Evolutionary conservation across 2,888 invertebrate species (phyloP), one percentile per base, ranked within the genome.

Genomic region (Mayetiola destructor): DNA sequence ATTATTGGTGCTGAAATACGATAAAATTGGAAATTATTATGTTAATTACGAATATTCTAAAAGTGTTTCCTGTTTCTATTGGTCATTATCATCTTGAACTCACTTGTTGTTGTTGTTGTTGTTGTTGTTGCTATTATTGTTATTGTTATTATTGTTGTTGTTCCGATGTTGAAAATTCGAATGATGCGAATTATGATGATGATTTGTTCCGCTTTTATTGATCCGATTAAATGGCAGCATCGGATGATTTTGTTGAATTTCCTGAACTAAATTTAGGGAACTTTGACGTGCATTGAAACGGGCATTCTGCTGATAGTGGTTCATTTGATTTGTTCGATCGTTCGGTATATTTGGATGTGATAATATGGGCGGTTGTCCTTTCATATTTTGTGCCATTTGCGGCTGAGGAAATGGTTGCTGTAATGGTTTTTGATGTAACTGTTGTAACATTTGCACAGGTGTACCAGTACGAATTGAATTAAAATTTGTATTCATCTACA

Each of bases 221-320:
- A 23, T 12, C 21, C 6, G n/a, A 14, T 3, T 42, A 37, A 14
- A n/a, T 37, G 37, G 3, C 36, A 73, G 63, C 60, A 73, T 64
- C 39, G 72, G 72, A 61, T 73, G 72, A 61, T 73, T 73, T 61
- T 72, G 72, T 59, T 73, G 72, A 32, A 73, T 73, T 62, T 73
- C 73, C 59, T 72, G 72, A 40, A 73, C 68, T 23, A 73, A 64
- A 2, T 72, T n/a, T n/a, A n/a, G n/a, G n/a, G n/a, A n/a, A n/a
- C n/a, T n/a, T n/a, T n/a, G n/a, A n/a, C n/a, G 68, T 65, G 71
- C 70, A 58, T 72, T 73, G 27, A 69, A 72, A 36, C 63, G 64
- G 59, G 62, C 62, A 5, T 57, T 59, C 20, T 59, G 55, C 29
- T 32, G 53, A 32, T 57, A 58, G 1, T 18, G 3, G 36, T 59